phyloP scores from a whole-genome alignment of 2,888 invertebrate species.

The Synanthedon andrenaeformis region DNA sequence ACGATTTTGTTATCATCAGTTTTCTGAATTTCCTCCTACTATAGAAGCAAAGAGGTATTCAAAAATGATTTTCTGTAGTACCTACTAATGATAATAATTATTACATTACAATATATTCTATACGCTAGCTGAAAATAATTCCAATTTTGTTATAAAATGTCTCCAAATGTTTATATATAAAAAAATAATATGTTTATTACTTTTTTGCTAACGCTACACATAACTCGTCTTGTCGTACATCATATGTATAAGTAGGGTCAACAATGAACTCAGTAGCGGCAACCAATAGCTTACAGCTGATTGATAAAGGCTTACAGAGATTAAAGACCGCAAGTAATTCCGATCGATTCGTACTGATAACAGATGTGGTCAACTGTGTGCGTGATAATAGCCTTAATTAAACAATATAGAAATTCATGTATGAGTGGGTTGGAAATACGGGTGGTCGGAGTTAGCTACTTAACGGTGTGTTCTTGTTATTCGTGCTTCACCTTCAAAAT shows the following conservation, averaged over 20 bases:
- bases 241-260: conserved; percentile 29
- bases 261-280: conserved; percentile 23
- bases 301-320: conserved; percentile 42
- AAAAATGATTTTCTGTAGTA: no score
- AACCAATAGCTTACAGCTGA: conserved; percentile 25
- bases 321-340: conserved; percentile 36
- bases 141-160: no score
- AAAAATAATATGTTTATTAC: no score
- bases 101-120: no score
- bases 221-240: conserved; percentile 7
- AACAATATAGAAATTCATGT: neutral
- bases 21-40: no score
- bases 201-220: conserved; percentile 22
- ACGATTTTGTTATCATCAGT: no score
- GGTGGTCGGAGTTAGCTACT: neutral
- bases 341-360: conserved; percentile 30
- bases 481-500: conserved; percentile 1
- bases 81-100: no score
- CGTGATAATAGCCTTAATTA: conserved; percentile 6
- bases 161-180: no score
- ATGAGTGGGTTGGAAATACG: conserved; percentile 1
- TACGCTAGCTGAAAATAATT: no score
- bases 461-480: neutral
- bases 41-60: no score
- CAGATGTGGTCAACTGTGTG: conserved; percentile 12